Base-by-base conservation (phyloP, 2,888 invertebrate genomes). In the Cataglyphis livida region DNA sequence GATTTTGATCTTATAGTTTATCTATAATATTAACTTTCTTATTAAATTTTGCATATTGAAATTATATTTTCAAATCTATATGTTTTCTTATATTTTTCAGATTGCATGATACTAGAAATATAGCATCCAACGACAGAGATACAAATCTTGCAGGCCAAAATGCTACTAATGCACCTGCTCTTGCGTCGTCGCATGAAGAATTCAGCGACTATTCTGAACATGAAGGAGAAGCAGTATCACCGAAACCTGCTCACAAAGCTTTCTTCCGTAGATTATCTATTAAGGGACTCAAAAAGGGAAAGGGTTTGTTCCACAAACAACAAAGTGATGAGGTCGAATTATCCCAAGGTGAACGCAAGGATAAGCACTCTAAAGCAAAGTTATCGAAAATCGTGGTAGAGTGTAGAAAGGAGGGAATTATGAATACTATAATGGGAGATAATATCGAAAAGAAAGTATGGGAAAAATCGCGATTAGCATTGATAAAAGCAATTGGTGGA, bases 401-500 rank as follows among this genome's bases (percentile, higher is more conserved):
- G 94, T 98, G 98, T 94, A 96, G 98, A 74, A 99, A 99, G 93
- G 99, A 99, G 93, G 99, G 99, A 12, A 96, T 98, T 90, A 98
- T 99, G 10, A 98, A 98, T 95, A 98, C 98, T 95, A 95, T 99
- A 89, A 98, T 98, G 82, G 98, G 98, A 0, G 99, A 99, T 93
- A 98, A 98, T 94, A 95, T 98, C 79, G 98, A 44, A 15, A 44
- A 44, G 12, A 44, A 44, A 44, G 12, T 44, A 44, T 44, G 44
- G 99, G 99, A 99, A 94, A 98, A 97, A 94, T 99, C 99, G 94
- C 96, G 98, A 90, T 95, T 99, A 90, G 98, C 98, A 0, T 95
- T 99, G 79, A 98, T 99, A 10, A 98, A 98, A 95, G 98, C 98
- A 35, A 98, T 98, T 35, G 98, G 98, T 79, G 99, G 99, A 59